These are phyloP conservation scores for Bos indicus DNA, from an alignment of 2,113 vertebrate species.

Conservation along the genomic window DNA sequence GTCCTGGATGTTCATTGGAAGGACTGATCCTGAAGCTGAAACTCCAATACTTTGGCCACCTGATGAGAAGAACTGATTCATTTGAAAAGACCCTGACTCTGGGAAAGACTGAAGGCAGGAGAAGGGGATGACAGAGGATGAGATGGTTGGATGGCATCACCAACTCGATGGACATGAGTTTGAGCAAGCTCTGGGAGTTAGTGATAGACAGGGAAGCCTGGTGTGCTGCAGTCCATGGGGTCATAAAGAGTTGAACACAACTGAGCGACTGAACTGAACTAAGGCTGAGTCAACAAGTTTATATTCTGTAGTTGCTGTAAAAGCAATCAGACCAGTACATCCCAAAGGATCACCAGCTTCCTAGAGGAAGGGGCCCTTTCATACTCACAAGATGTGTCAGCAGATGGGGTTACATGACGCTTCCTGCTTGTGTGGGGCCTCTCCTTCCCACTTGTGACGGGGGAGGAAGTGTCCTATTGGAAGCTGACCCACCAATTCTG, in stretches of 20 bases:
- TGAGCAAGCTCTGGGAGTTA: background rate
- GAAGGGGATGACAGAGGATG: background rate
- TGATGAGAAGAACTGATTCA: background rate
- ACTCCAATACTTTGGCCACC: background rate
- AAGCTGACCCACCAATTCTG: background rate
- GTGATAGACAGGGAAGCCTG: background rate
- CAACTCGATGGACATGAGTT: background rate
- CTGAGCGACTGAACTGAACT: background rate
- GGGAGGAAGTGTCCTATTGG: background rate
- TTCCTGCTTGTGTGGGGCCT: background rate
- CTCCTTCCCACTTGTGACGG: background rate
- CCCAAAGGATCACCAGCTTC: background rate
- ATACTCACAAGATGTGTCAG: background rate
- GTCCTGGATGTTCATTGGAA: background rate
- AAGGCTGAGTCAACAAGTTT: background rate
- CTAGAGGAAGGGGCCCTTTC: background rate
- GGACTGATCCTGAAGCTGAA: background rate
- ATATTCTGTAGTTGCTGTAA: background rate
- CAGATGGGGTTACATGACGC: background rate
- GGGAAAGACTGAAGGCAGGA: background rate
- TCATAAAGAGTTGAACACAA: rapidly evolving
- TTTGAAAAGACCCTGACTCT: background rate
- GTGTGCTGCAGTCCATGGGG: background rate
- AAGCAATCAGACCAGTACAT: background rate
- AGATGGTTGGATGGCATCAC: background rate